Evolutionary conservation across 2,797 vertebrate species (phyloP).

Genomic region (Hyperoplus immaculatus): DNA sequence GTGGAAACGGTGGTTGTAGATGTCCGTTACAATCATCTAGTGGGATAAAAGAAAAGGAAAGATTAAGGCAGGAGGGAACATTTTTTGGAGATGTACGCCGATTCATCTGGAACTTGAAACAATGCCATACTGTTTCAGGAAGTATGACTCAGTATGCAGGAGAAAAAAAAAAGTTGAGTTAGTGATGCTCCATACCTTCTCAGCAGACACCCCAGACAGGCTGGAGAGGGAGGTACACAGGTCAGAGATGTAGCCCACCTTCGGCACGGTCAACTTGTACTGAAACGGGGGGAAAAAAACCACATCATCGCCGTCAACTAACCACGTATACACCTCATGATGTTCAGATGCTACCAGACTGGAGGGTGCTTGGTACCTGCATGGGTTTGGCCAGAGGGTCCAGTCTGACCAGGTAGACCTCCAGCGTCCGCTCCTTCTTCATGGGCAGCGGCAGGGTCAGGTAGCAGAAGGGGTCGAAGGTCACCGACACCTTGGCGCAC

Average conservation of each 20-base stretch:
- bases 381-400: constrained; percentile 95
- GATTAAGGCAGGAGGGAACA: not conserved
- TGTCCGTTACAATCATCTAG: constrained; percentile 96
- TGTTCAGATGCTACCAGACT: accelerated
- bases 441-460: constrained; percentile 97
- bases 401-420: constrained; percentile 95
- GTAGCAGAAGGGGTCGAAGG: constrained; percentile 99
- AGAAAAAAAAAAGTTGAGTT: not conserved
- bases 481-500: constrained; percentile 97
- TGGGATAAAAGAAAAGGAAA: not conserved
- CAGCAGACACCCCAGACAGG: constrained; percentile 92
- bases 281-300: constrained; percentile 69
- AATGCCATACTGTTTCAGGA: not conserved
- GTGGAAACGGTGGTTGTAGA: constrained; percentile 99
- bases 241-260: constrained; percentile 98
- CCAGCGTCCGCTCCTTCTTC: constrained; percentile 97
- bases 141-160: no score
- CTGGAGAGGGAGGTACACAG: constrained; percentile 93
- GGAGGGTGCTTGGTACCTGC: constrained; percentile 85
- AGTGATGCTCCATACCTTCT: constrained; percentile 88
- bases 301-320: no score
- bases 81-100: not conserved
- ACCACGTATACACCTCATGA: not conserved
- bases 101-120: not conserved
- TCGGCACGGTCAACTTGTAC: constrained; percentile 98